A percentile compares a stretch with the other conserved stretches of the same genome.
Conservation (phyloP, 2,797 vertebrate genomes). For the Coilia nasus region DNA sequence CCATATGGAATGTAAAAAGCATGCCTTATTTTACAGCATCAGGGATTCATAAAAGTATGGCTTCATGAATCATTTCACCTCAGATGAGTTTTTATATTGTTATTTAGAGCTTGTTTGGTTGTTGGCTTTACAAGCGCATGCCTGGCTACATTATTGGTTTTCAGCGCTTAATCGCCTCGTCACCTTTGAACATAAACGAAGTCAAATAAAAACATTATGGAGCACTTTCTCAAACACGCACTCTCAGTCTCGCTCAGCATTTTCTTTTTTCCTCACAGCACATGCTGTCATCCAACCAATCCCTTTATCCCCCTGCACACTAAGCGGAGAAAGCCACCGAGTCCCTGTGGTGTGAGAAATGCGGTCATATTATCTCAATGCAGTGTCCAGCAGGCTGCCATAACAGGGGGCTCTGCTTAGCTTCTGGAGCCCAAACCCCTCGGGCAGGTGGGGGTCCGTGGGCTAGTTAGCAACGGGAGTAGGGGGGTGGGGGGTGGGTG, state of each 20-base stretch:
- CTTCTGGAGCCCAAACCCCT: constrained; percentile 12
- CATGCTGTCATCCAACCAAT: background rate
- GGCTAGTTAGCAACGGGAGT: constrained; percentile 24
- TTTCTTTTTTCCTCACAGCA: background rate
- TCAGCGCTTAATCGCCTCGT: background rate
- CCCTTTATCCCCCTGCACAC: background rate
- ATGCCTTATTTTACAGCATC: background rate
- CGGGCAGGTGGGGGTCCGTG: background rate
- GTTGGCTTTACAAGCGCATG: background rate
- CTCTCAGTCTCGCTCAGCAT: constrained; percentile 1
- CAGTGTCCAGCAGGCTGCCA: constrained; percentile 11
- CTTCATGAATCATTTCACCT: background rate
- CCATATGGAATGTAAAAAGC: background rate
- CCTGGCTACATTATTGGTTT: background rate
- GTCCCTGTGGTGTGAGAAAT: constrained; percentile 19
- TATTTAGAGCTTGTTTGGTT: background rate
- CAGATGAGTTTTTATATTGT: background rate
- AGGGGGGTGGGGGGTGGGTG: constrained; percentile 58
- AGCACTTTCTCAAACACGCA: background rate
- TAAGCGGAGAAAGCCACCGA: background rate
- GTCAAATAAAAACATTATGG: background rate
- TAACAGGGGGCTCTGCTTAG: background rate
- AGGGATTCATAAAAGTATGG: background rate
- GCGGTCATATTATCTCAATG: constrained; percentile 8
- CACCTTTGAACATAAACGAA: background rate